phyloP scores from a whole-genome alignment of 2,888 invertebrate species.

The Balanococcus diminutus region DNA sequence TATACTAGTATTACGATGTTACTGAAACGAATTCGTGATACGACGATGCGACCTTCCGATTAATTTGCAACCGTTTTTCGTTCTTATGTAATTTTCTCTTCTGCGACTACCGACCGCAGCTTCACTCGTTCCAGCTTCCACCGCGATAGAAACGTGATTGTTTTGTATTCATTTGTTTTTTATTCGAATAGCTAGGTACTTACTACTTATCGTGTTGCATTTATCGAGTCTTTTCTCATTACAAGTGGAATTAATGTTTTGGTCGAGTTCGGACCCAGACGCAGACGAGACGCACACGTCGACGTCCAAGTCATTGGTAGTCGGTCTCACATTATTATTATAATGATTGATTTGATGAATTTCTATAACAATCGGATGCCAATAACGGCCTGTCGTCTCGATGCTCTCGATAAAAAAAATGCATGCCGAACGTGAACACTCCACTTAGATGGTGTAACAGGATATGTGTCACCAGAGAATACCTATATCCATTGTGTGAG shows the following conservation, averaged over 20 bases:
- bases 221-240: slow-evolving; percentile 32
- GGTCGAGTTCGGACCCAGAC: neutral
- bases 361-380: neutral
- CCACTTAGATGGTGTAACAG: neutral
- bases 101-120: neutral
- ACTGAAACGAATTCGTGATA: slow-evolving; percentile 43
- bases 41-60: slow-evolving; percentile 39
- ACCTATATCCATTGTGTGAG: neutral
- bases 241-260: slow-evolving; percentile 25
- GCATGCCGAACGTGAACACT: neutral
- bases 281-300: too few species aligned
- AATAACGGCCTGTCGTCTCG: neutral
- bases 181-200: neutral
- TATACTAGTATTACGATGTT: neutral
- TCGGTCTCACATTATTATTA: neutral
- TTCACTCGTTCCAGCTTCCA: neutral
- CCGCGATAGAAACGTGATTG: slow-evolving; percentile 29
- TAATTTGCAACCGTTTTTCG: slow-evolving; percentile 38
- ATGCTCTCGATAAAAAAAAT: neutral
- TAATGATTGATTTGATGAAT: slow-evolving; percentile 12
- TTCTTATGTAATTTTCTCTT: slow-evolving; percentile 39
- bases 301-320: neutral
- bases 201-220: neutral
- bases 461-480: neutral
- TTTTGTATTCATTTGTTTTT: slow-evolving; percentile 41